phyloP scores from a whole-genome alignment of 2,113 vertebrate species.

The Dicrurus megarhynchus region DNA sequence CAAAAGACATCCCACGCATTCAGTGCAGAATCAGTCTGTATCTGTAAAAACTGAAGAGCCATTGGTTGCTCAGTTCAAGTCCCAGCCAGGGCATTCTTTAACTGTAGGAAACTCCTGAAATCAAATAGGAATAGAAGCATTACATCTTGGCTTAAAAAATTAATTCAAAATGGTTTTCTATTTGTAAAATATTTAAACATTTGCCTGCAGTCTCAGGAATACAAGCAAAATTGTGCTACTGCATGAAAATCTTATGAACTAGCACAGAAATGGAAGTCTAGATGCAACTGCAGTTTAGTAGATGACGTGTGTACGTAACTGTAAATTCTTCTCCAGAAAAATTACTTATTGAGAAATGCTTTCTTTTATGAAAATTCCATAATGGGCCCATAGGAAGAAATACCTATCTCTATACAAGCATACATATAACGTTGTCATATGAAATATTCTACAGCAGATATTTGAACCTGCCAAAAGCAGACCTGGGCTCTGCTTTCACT shows the following conservation, averaged over 20 bases:
- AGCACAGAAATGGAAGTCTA: not conserved
- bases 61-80: not conserved
- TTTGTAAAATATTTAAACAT: constrained; percentile 65
- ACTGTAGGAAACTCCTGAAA: not conserved
- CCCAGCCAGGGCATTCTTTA: not conserved
- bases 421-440: accelerated
- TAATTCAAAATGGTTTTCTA: constrained; percentile 12
- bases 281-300: not conserved
- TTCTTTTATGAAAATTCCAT: not conserved
- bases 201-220: constrained; percentile 11
- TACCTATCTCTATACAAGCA: accelerated
- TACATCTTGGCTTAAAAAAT: constrained; percentile 44
- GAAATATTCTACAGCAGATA: not conserved
- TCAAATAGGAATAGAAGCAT: not conserved
- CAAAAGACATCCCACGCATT: not conserved
- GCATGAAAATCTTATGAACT: constrained; percentile 43
- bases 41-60: not conserved
- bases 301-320: not conserved
- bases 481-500: not conserved
- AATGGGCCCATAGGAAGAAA: not conserved
- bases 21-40: not conserved
- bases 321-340: not conserved
- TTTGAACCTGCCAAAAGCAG: not conserved
- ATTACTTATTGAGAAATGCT: not conserved
- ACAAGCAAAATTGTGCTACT: constrained; percentile 17